Evolutionary conservation across 1,140 invertebrate genomes (phyloP), one percentile per base, ranked within the genome.

Genomic region (Listronotus bonariensis): DNA sequence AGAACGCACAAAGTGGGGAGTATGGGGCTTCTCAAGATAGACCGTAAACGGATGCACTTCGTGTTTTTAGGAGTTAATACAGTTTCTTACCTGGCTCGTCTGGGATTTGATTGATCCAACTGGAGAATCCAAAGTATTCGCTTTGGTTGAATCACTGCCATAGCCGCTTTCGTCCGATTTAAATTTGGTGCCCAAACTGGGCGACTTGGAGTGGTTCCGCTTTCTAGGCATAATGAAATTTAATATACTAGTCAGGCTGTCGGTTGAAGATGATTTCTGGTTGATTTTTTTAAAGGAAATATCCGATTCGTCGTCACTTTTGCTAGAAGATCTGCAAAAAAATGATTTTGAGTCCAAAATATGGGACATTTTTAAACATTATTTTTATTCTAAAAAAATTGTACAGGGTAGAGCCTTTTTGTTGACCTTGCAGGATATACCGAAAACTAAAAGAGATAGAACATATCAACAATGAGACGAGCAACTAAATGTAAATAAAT

Each of bases 161-260:
- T 88, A 88, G 8, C 86, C 86, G 59, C 85, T 87, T 68, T 88
- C 87, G 66, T 88, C 86, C 3, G 66, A 72, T 54, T 76, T 74
- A 17, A 69, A 54, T 65, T 68, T 65, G 12, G 18, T 53, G 46
- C 34, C 67, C 42, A 54, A 62, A 62, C 54, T 70, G 42, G 38
- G 65, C 49, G 43, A 68, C 59, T 57, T 72, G n/a, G 41, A 68
- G 49, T 46, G 61, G 41, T 36, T 43, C 26, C 43, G 70, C 53
- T 65, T 65, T 46, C 68, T 68, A 8, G 70, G 69, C 40, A 64
- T 63, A 11, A 75, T 64, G 31, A 74, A 63, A 48, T 75, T 74
- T 17, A 66, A 66, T 9, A 76, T 34, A 52, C 65, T 70, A 3
- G 69, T 60, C 20, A 73, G 42, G 56, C 74, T 76, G 17, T 71